Conservation (phyloP, 2,113 vertebrate genomes). For the Morone saxatilis region DNA sequence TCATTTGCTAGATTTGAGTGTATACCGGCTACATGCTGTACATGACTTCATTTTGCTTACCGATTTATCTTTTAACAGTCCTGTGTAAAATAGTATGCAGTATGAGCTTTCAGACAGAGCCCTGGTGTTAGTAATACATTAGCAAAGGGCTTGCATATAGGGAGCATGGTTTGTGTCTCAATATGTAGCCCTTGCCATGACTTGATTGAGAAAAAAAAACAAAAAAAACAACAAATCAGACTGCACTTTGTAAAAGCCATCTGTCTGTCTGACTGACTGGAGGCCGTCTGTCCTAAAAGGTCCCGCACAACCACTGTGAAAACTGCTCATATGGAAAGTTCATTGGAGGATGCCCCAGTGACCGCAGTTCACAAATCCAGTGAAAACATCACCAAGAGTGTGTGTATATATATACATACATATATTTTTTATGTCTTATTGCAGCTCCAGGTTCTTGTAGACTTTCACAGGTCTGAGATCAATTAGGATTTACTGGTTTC, state of each 20-base stretch:
- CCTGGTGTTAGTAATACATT: neutral
- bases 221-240: conserved; percentile 7
- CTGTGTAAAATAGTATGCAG: conserved; percentile 9
- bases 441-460: conserved; percentile 45
- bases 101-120: conserved; percentile 22
- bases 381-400: conserved; percentile 28
- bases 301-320: conserved; percentile 1
- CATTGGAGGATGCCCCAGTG: neutral
- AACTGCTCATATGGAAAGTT: neutral
- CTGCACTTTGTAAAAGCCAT: conserved; percentile 47
- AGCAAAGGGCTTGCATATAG: conserved; percentile 38
- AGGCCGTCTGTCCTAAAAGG: conserved; percentile 1
- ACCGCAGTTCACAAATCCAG: conserved; percentile 20
- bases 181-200: conserved; percentile 32
- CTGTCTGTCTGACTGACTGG: conserved; percentile 1
- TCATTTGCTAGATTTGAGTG: neutral
- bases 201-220: neutral
- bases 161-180: conserved; percentile 22
- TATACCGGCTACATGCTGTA: conserved; percentile 29
- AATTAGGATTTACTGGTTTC: conserved; percentile 1
- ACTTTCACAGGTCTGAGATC: conserved; percentile 29
- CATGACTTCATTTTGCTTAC: neutral
- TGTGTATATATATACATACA: neutral
- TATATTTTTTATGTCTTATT: conserved; percentile 47
- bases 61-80: neutral